Evolutionary conservation across 2,797 vertebrate genomes (phyloP), one percentile per base, ranked within the genome.

Genomic region (Serranus cabrilla): DNA sequence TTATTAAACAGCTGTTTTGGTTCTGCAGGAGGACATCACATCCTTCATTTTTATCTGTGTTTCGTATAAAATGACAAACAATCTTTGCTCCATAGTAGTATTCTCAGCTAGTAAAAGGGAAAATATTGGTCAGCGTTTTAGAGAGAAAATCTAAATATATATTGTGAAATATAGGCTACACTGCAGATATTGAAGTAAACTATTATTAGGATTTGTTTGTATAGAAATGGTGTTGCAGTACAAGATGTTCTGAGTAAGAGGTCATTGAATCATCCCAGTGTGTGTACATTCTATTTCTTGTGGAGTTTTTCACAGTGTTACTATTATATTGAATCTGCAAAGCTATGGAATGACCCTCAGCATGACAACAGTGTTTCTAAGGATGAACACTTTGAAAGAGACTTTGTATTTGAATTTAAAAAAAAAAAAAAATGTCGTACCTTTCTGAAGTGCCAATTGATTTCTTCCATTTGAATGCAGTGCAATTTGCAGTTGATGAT

Each of bases 81-180:
- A 31, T 64, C 58, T 39, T 40, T 69, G 45, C 64, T 82, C 67
- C 67, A 59, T 68, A 42, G 72, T 69, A 50, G 42, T 58, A 80
- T 81, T 80, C 17, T 21, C 63, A 74, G 74, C 56, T 56, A 77
- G 60, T 70, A 63, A 78, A 80, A 62, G 21, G 23, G 31, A 71
- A 88, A 81, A 39, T 62, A 78, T 67, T 73, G 81, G 61, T 74
- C 59, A 57, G 21, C 18, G 9, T 71, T 84, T 81, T 59, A 68
- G 65, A 73, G 54, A 77, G 31, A 80, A 78, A 66, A 84, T 91
- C 71, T 85, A 76, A 80, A 84, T 87, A 91, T 90, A 89, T 87
- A 90, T 86, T 85, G 78, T 87, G 86, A 90, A 39, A 73, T 88
- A 87, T 86, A 87, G n/a, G n/a, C n/a, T n/a, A n/a, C 34, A 43